Base-by-base conservation (phyloP, 2,888 invertebrate species). In the Nemapogon koenigi region DNA sequence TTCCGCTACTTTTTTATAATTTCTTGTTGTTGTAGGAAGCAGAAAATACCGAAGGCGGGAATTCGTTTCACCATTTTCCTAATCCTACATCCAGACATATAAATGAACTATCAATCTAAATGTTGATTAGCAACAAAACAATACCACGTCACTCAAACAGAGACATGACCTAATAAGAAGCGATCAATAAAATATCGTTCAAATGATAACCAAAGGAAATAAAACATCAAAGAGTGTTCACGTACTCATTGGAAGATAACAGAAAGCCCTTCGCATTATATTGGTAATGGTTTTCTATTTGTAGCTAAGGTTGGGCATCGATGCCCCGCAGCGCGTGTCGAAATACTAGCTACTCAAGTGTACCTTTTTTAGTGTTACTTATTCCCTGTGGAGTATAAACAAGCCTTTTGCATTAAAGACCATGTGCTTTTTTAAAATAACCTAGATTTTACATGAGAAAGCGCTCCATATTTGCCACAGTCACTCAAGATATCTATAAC, bases 201-300 rank as follows among this genome's bases (percentile, higher is more conserved):
- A 19, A 33, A 33, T 19, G 33, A 33, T 33, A 33, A 33, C 33
- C 16, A 33, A 14, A 33, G 70, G 68, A 68, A 72, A 71, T 70
- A 67, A 66, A 70, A 70, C 66, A 57, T 72, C 69, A 66, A 67
- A 68, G 61, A n/a, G 28, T 37, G n/a, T 18, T 4, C 17, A 4
- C 18, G 36, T 26, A 40, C 25, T 13, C n/a, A n/a, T n/a, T n/a
- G 15, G 28, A 40, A 43, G 46, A 46, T 45, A 44, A 46, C 37
- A 37, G 36, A 30, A 31, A 38, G 41, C 29, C 40, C 42, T 35
- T 32, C 19, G 27, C 38, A 37, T 41, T 38, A 29, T 42, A 39
- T 43, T 40, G 36, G 43, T 41, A 41, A 41, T 42, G 43, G 43
- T 27, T 31, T n/a, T 42, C 41, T 43, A 43, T 44, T 44, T 46